Evolutionary conservation across 2,113 vertebrate species (phyloP).

Genomic region (Thermophis baileyi): DNA sequence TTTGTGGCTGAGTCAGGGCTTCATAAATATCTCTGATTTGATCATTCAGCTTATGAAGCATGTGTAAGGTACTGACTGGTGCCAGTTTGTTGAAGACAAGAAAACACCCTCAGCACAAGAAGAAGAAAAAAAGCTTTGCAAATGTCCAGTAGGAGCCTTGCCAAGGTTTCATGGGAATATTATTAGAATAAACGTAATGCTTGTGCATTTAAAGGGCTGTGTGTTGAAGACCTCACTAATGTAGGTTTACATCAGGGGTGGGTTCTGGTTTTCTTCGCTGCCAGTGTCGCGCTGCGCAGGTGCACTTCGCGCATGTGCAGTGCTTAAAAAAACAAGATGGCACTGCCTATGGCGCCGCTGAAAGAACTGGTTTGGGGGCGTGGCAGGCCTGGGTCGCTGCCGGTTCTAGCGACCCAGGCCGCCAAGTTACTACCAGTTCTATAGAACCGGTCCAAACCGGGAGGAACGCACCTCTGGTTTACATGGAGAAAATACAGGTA

Average conservation of each 20-base stretch:
- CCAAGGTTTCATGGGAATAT: conserved; percentile 22
- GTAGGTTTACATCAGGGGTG: no score
- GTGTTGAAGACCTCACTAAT: conserved; percentile 16
- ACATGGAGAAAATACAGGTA: conserved; percentile 10
- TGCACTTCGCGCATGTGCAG: no score
- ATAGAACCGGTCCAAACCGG: no score
- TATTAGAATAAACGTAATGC: conserved; percentile 15
- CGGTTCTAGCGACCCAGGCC: no score
- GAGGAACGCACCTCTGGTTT: no score
- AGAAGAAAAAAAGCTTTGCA: conserved; percentile 28
- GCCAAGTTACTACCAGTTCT: no score
- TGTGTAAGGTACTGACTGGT: background rate
- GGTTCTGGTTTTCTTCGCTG: no score
- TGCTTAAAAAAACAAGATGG: no score
- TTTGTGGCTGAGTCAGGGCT: background rate
- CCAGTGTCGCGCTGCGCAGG: no score
- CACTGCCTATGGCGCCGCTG: no score
- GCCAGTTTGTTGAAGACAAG: background rate
- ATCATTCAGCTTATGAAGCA: background rate
- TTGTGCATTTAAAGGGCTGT: background rate
- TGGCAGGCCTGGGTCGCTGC: no score
- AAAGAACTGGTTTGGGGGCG: no score
- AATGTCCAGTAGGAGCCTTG: conserved; percentile 20
- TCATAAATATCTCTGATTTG: background rate
- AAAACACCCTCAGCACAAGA: conserved; percentile 23